A percentile compares a stretch with the other conserved stretches of the same genome.
Evolutionary conservation across 2,888 invertebrate species (phyloP).

Genomic region (Griposia aprilina): DNA sequence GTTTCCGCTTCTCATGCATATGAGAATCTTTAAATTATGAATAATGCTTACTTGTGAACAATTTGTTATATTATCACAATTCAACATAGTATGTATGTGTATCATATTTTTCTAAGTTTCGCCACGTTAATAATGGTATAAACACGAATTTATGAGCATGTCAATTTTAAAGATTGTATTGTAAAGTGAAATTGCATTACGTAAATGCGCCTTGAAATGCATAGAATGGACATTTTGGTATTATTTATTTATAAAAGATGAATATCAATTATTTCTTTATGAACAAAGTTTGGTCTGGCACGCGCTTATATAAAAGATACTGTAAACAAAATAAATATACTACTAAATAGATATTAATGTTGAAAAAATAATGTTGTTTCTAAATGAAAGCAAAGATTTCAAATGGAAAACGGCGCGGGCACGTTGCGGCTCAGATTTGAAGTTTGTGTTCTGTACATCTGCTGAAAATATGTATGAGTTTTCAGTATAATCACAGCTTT

Average conservation of each 20-base stretch:
- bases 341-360: background rate
- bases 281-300: background rate
- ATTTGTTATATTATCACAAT: slow-evolving; percentile 15
- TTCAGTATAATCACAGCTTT: slow-evolving; percentile 15
- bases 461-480: slow-evolving; percentile 9
- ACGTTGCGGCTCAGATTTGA: background rate
- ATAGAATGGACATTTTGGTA: background rate
- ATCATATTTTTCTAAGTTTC: background rate
- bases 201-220: background rate
- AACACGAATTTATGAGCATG: background rate
- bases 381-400: background rate
- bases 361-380: background rate
- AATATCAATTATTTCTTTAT: background rate
- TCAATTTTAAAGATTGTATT: background rate
- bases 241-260: background rate
- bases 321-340: background rate
- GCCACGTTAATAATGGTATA: background rate
- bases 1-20: slow-evolving; percentile 3
- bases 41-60: slow-evolving; percentile 4
- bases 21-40: slow-evolving; percentile 13
- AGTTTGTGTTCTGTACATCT: background rate
- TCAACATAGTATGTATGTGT: background rate
- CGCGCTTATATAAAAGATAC: background rate
- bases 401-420: background rate
- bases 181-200: slow-evolving; percentile 15